A percentile compares a stretch with the other conserved stretches of the same genome.
phyloP scores from a whole-genome alignment of 2,113 vertebrate species.

The Coracopsis vasa region DNA sequence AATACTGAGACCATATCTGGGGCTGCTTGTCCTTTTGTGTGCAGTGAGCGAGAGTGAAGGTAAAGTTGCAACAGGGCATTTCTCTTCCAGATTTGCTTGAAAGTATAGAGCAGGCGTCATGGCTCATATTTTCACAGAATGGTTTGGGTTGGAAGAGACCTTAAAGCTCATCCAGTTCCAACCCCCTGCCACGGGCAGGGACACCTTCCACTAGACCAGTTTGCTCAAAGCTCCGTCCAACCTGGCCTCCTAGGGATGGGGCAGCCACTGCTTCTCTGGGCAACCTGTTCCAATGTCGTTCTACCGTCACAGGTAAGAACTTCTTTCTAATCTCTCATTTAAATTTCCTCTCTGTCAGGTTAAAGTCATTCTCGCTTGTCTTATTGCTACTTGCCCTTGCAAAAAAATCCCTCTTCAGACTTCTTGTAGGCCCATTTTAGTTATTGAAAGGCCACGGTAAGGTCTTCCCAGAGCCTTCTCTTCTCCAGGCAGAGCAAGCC shows the following conservation, averaged over 20 bases:
- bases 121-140: background rate
- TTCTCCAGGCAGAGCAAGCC: background rate
- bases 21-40: background rate
- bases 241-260: background rate
- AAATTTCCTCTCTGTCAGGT: background rate
- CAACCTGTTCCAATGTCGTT: background rate
- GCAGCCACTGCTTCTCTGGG: background rate
- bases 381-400: background rate
- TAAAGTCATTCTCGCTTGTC: background rate
- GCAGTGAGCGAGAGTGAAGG: background rate
- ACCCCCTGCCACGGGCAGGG: background rate
- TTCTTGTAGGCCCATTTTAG: background rate
- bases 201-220: background rate
- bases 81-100: background rate
- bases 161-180: background rate
- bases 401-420: background rate
- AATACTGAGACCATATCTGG: background rate
- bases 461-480: background rate
- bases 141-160: background rate
- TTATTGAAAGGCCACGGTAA: background rate
- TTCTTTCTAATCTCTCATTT: background rate
- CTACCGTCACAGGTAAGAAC: background rate
- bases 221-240: background rate
- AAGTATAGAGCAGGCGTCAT: rapidly evolving
- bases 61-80: background rate